Base-by-base conservation (phyloP, 2,113 vertebrate species). In the Takifugu flavidus region DNA sequence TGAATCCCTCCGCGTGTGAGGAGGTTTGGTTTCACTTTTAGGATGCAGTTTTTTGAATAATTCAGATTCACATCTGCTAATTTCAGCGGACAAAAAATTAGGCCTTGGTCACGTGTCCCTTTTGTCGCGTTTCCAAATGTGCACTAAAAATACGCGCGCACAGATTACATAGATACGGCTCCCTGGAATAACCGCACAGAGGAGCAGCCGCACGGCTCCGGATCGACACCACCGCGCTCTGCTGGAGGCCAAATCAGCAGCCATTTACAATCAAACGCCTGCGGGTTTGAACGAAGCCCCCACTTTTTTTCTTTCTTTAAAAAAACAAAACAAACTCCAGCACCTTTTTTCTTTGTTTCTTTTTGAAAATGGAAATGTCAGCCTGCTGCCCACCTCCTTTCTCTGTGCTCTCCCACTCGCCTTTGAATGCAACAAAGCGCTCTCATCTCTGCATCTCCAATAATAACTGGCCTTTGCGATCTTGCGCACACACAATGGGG, bases 181-280 rank as follows among this genome's bases (percentile, higher is more conserved):
- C 53, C 6, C 70, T 62, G 61, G 69, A 77, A 78, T 78, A 68
- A 67, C 65, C 27, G 34, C 51, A 20, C 20, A 20, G 20, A 20
- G 20, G 20, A 20, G 20, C 20, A 20, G 20, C 20, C 20, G 61
- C 56, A 62, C 62, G 42, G 60, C 56, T 72, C 29, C 42, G 49
- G 68, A 76, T 73, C 59, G 65, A 54, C 59, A 25, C 57, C 68
- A 61, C 84, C 83, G 82, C 64, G 68, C 66, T 73, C 79, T 72
- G 74, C 67, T 72, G 75, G 78, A 77, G 65, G 66, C 75, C 59
- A 67, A 86, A 84, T 76, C 67, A 85, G 75, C 60, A 65, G 51
- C 31, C 72, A 78, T 86, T 84, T 77, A 59, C 55, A 72, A 74
- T 81, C 62, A 87, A 81, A 75, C 59, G 60, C 34, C 15, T 51